A percentile compares a stretch with the other conserved stretches of the same genome.
phyloP scores from a whole-genome alignment of 2,888 invertebrate species.

The Drosophila limbata region DNA sequence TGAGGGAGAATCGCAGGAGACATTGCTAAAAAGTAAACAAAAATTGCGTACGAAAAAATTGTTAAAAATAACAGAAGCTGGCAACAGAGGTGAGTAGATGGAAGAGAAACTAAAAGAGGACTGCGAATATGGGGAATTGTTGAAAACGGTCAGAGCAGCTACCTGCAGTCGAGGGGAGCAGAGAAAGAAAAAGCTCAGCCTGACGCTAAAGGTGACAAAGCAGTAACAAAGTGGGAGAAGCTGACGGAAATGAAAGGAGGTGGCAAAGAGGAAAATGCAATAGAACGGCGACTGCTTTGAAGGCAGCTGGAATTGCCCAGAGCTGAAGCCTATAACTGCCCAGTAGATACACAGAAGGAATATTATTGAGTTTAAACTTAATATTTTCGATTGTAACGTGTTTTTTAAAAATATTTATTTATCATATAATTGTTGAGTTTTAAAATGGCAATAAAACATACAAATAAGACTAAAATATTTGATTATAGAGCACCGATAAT shows the following conservation, averaged over 20 bases:
- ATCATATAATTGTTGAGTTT: no score
- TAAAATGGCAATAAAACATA: no score
- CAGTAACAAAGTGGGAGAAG: conserved; percentile 23
- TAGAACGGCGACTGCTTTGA: not conserved
- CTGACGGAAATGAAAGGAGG: not conserved
- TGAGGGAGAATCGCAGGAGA: not conserved
- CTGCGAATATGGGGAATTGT: not conserved
- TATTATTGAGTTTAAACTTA: no score
- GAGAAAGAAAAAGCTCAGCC: conserved; percentile 8
- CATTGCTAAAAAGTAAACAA: conserved; percentile 56
- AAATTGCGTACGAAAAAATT: conserved; percentile 58
- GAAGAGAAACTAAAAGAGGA: not conserved
- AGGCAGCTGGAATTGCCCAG: not conserved
- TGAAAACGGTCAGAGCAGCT: conserved; percentile 1
- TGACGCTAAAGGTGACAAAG: conserved; percentile 48
- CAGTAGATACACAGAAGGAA: not conserved
- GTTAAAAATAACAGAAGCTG: conserved; percentile 57
- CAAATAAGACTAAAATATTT: no score
- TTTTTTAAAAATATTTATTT: no score
- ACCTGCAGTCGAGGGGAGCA: conserved; percentile 2
- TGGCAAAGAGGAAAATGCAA: not conserved
- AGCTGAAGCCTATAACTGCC: not conserved
- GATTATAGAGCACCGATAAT: no score
- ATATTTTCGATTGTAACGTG: no score
- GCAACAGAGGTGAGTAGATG: conserved; percentile 17